A percentile compares a stretch with the other conserved stretches of the same genome.
Conservation (phyloP, 1,140 invertebrate species). For the Papilio xuthus region DNA sequence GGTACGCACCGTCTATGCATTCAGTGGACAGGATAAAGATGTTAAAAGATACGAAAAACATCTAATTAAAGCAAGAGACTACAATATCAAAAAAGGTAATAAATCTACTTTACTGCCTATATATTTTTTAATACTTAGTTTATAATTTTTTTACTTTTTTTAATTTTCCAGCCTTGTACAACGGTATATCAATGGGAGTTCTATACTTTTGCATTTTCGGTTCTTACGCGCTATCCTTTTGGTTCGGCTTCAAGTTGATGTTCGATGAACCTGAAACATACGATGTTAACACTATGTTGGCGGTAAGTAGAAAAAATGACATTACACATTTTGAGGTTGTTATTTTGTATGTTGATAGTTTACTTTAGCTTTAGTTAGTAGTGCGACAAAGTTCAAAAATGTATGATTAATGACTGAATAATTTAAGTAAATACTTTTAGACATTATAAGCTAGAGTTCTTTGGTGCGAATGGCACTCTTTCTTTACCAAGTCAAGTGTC, state of each 20-base stretch:
- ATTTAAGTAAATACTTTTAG: too few relatives aligned
- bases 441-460: too few relatives aligned
- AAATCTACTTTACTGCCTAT: background rate
- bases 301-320: constrained; percentile 40
- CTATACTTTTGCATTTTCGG: constrained; percentile 40
- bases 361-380: background rate
- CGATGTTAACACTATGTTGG: constrained; percentile 45
- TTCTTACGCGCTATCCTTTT: constrained; percentile 43
- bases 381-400: too few relatives aligned
- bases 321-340: background rate
- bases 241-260: constrained; percentile 47
- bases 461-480: too few relatives aligned
- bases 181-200: constrained; percentile 44
- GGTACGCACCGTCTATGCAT: constrained; percentile 89
- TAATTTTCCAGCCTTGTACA: constrained; percentile 42
- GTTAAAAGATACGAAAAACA: constrained; percentile 83
- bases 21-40: constrained; percentile 89
- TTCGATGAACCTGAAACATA: constrained; percentile 46
- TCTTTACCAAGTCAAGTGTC: too few relatives aligned
- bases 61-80: constrained; percentile 82
- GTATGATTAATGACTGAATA: too few relatives aligned
- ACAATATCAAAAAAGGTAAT: constrained; percentile 84
- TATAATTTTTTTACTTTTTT: background rate
- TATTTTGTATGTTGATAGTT: background rate
- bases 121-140: constrained; percentile 28